Percentiles rank a stretch among this genome's conserved stretches.
These are phyloP conservation scores for Heliconius hermathena DNA, from an alignment of 1,140 invertebrate genomes.

Conservation along the genomic window DNA sequence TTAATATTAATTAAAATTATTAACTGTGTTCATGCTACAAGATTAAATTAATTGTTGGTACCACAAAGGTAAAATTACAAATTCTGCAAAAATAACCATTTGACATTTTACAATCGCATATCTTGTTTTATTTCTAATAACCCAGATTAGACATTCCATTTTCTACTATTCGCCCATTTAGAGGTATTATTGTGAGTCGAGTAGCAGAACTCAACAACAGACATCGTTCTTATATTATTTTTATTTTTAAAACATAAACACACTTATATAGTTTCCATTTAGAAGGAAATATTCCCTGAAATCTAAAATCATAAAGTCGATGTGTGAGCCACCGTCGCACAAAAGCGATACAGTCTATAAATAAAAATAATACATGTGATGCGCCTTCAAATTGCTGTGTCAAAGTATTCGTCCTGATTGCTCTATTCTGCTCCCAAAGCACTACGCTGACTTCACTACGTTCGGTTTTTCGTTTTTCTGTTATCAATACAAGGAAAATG, in stretches of 20 bases:
- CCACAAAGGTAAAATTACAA: too few relatives aligned
- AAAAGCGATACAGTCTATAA: constrained; percentile 41
- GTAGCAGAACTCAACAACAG: too few relatives aligned
- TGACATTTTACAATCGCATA: not conserved
- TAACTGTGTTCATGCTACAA: not conserved
- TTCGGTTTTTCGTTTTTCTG: constrained; percentile 62
- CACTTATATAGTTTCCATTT: constrained; percentile 13
- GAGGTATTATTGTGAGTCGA: too few relatives aligned
- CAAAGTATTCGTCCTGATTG: constrained; percentile 79
- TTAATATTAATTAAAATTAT: constrained; percentile 3
- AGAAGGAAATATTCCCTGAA: constrained; percentile 20
- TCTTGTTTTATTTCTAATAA: too few relatives aligned
- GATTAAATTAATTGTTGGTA: too few relatives aligned
- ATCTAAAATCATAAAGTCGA: constrained; percentile 30
- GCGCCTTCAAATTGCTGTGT: constrained; percentile 76
- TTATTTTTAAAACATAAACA: not conserved
- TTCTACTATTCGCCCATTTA: too few relatives aligned
- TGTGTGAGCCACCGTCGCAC: constrained; percentile 40
- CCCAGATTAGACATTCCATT: too few relatives aligned
- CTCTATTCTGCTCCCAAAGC: constrained; percentile 71
- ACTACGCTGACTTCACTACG: constrained; percentile 54
- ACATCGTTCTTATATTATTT: too few relatives aligned
- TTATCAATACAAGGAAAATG: constrained; percentile 60
- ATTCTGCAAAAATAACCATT: too few relatives aligned
- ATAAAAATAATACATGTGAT: constrained; percentile 73